Percentiles rank a stretch among this genome's conserved stretches.
Evolutionary conservation across 2,888 invertebrate species (phyloP).

Genomic region (Iphiclides podalirius): DNA sequence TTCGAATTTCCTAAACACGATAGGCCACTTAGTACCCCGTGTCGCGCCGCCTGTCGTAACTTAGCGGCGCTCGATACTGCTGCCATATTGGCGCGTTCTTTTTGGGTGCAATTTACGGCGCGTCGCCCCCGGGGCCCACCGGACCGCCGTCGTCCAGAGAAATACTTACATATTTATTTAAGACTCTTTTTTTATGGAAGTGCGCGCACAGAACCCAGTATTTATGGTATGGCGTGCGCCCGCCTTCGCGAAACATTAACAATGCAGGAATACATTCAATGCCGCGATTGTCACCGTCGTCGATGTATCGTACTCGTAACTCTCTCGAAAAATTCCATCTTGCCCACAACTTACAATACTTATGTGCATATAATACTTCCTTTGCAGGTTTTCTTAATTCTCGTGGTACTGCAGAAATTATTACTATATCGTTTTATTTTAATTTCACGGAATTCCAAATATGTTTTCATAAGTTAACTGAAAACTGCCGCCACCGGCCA

Average conservation of each 20-base stretch:
- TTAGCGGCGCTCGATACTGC: slow-evolving; percentile 67
- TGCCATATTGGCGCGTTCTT: slow-evolving; percentile 67
- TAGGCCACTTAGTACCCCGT: slow-evolving; percentile 74
- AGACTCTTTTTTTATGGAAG: slow-evolving; percentile 61
- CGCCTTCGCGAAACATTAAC: slow-evolving; percentile 59
- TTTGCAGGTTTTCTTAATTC: background rate
- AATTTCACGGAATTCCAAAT: no score
- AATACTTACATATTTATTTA: slow-evolving; percentile 62
- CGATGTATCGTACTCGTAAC: slow-evolving; percentile 64
- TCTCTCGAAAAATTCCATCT: slow-evolving; percentile 57
- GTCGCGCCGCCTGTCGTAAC: slow-evolving; percentile 63
- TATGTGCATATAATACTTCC: no score
- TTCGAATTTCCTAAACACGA: slow-evolving; percentile 72
- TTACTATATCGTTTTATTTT: no score
- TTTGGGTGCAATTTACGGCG: slow-evolving; percentile 72
- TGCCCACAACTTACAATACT: no score
- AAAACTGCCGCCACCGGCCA: no score
- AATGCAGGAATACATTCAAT: slow-evolving; percentile 69
- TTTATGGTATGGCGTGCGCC: slow-evolving; percentile 61
- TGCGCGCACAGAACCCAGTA: slow-evolving; percentile 63
- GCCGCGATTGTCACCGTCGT: slow-evolving; percentile 55
- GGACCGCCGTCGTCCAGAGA: slow-evolving; percentile 51
- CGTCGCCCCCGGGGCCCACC: slow-evolving; percentile 56
- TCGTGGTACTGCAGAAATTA: no score
- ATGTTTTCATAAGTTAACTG: no score